Percentiles rank a stretch among this genome's conserved stretches.
Conservation (phyloP, 2,888 invertebrate species). For the Ophion slaviceki region DNA sequence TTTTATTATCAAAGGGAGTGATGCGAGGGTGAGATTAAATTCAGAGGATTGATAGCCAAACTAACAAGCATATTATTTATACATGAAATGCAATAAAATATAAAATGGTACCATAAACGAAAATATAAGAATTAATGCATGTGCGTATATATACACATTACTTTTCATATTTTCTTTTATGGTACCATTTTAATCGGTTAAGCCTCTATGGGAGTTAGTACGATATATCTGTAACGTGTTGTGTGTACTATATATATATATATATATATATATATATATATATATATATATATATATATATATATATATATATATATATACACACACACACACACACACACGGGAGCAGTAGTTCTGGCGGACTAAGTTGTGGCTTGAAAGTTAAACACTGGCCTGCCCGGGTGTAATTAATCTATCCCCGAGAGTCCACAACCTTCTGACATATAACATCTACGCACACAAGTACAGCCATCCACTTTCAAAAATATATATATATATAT, state of each 20-base stretch:
- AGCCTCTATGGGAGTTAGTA: constrained; percentile 5
- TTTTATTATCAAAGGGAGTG: too few relatives aligned
- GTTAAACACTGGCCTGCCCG: constrained; percentile 69
- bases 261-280: too few relatives aligned
- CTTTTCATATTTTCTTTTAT: neutral
- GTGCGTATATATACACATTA: neutral
- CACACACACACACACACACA: constrained; percentile 10
- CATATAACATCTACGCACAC: neutral
- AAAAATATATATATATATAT: neutral
- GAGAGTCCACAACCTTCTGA: constrained; percentile 53
- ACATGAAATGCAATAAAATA: neutral
- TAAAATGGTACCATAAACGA: neutral
- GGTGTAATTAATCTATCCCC: constrained; percentile 70
- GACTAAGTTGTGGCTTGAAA: constrained; percentile 67
- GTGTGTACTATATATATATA: constrained; percentile 27
- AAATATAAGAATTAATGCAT: neutral
- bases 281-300: neutral
- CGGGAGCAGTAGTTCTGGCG: constrained; percentile 35
- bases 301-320: neutral
- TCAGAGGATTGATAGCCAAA: too few relatives aligned
- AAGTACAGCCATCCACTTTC: too few relatives aligned
- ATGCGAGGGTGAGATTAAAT: too few relatives aligned
- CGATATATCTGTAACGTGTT: constrained; percentile 34
- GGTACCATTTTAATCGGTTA: neutral
- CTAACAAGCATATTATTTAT: too few relatives aligned